phyloP scores from a whole-genome alignment of 2,113 vertebrate genomes.

The Laterallus jamaicensis region DNA sequence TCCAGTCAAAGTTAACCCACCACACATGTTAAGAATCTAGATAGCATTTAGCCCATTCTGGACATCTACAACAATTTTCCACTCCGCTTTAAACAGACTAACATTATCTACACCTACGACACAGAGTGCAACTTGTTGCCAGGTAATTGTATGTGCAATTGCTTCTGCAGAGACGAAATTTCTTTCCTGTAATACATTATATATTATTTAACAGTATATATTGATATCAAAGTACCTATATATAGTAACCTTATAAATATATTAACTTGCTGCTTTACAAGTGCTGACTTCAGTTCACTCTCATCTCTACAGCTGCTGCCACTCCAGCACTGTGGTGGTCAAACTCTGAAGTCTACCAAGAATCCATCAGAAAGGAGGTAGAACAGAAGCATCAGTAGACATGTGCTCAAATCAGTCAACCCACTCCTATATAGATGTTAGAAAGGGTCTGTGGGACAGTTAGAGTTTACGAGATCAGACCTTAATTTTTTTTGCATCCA shows the following conservation, averaged over 20 bases:
- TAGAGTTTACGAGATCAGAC: background rate
- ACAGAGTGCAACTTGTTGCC: background rate
- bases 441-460: background rate
- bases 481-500: background rate
- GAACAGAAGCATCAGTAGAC: background rate
- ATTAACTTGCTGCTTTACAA: constrained; percentile 12
- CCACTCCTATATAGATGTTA: background rate
- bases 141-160: background rate
- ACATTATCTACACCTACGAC: background rate
- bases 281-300: constrained; percentile 31
- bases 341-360: background rate
- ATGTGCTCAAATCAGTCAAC: background rate
- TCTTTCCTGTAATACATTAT: constrained; percentile 57
- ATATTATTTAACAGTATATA: constrained; percentile 60
- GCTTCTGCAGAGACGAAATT: constrained; percentile 6
- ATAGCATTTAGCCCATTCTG: background rate
- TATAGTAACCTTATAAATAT: constrained; percentile 57
- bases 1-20: too few relatives aligned
- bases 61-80: background rate
- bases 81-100: background rate
- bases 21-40: background rate
- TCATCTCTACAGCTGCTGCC: background rate
- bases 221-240: constrained; percentile 48
- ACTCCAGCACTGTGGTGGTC: background rate
- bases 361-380: background rate